Conservation (phyloP, 2,797 vertebrate species). For the Australoheros facetus region DNA sequence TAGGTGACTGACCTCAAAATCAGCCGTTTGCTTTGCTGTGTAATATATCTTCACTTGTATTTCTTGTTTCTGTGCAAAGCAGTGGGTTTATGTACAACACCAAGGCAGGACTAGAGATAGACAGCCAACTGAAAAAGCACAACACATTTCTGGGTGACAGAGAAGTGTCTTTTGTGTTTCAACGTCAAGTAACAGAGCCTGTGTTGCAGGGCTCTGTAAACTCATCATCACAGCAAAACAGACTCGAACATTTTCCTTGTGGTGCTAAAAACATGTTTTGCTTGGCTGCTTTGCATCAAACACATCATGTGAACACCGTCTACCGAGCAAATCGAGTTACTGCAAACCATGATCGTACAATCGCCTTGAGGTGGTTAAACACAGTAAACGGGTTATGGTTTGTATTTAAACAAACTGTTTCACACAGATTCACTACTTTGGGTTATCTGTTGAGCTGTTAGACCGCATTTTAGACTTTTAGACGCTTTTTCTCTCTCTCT, state of each 20-base stretch:
- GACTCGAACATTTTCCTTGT: conserved; percentile 10
- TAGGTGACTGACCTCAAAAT: conserved; percentile 36
- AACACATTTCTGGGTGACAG: conserved; percentile 11
- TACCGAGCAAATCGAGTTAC: conserved; percentile 22
- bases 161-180: conserved; percentile 43
- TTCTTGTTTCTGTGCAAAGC: conserved; percentile 16
- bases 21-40: conserved; percentile 9
- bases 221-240: conserved; percentile 49
- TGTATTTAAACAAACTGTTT: conserved; percentile 35
- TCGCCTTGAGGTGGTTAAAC: conserved; percentile 33
- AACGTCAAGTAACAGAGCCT: conserved; percentile 15
- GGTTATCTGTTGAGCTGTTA: conserved; percentile 4
- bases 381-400: conserved; percentile 34
- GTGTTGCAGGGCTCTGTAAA: conserved; percentile 32
- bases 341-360: conserved; percentile 30
- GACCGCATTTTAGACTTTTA: conserved; percentile 21
- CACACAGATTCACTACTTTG: conserved; percentile 9
- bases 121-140: conserved; percentile 19
- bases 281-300: conserved; percentile 35
- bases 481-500: conserved; percentile 1
- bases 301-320: conserved; percentile 35
- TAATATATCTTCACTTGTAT: background rate
- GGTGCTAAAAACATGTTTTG: conserved; percentile 26
- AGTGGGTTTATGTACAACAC: background rate
- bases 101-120: background rate